Base-by-base conservation (phyloP, 2,888 invertebrate species). In the Cryptocephalus primarius region DNA sequence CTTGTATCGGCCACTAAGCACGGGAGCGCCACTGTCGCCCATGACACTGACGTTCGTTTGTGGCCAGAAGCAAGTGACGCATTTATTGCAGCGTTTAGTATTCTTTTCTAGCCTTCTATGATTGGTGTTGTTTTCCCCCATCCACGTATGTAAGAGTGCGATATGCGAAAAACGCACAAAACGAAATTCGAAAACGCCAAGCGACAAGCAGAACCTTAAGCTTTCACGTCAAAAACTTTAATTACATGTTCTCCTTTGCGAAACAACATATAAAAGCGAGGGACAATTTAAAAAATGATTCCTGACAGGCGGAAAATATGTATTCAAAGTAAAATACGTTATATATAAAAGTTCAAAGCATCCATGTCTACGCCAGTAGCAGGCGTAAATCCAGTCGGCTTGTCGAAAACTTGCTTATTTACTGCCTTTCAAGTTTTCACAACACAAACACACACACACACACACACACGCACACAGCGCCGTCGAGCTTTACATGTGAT, bases 391-490 rank as follows among this genome's bases (percentile, higher is more conserved):
- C 60, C 60, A 60, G 60, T 56, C 56, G 54, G 55, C 58, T 60
- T 61, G 63, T 63, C 64, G 65, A 64, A 66, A 66, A 66, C 64
- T 66, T 63, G 66, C 67, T 67, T 67, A 67, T 67, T 66, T 66
- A 60, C 63, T 63, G 60, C 62, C 62, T 63, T 63, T 63, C 61
- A 62, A 55, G 56, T 43, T 12, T 34, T 3, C 43, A 43, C 34
- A 32, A n/a, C 34, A 34, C 36, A 22, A 2, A 22, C 22, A 22
- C 22, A 22, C 22, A 10, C 22, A 9, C 9, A 39, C 13, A 57
- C 53, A 60, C 56, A 58, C 52, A 52, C 57, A 57, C 54, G 52
- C 22, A 22, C 22, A 22, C 22, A 22, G 3, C 22, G 22, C 22
- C 22, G 53, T 52, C 54, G 50, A 48, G 58, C 55, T 60, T 62